These are phyloP conservation scores for Acleris holmiana DNA, from an alignment of 2,888 invertebrate genomes.

Conservation along the genomic window DNA sequence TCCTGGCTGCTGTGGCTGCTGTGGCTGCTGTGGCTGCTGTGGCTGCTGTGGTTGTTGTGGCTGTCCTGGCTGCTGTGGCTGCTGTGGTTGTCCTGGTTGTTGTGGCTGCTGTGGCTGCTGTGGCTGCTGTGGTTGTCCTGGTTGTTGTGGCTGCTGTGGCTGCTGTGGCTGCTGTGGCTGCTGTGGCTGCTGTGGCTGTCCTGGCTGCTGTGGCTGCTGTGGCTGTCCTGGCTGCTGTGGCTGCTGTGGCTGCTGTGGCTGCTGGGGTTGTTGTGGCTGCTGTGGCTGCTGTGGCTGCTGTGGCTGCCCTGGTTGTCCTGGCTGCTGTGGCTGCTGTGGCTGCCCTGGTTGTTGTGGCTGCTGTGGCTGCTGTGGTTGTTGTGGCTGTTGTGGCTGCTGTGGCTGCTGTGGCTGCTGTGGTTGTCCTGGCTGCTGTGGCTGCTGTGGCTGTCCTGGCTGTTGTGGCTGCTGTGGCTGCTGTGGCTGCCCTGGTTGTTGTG, in stretches of 20 bases:
- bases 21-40: too few species aligned
- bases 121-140: too few species aligned
- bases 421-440: neutral
- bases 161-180: too few species aligned
- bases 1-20: too few species aligned
- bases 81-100: too few species aligned
- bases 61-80: too few species aligned
- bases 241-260: neutral
- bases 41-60: too few species aligned
- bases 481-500: neutral
- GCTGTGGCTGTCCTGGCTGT: neutral
- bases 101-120: too few species aligned
- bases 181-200: too few species aligned
- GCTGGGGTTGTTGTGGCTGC: neutral
- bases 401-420: neutral
- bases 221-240: neutral
- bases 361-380: neutral
- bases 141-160: too few species aligned
- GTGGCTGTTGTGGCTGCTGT: neutral
- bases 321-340: neutral
- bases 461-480: neutral
- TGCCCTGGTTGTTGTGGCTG: neutral
- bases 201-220: too few species aligned
- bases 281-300: neutral
- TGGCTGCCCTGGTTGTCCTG: too few species aligned